Conservation (phyloP, 2,113 vertebrate genomes). For the Gnathonemus echidnorhynchus region DNA sequence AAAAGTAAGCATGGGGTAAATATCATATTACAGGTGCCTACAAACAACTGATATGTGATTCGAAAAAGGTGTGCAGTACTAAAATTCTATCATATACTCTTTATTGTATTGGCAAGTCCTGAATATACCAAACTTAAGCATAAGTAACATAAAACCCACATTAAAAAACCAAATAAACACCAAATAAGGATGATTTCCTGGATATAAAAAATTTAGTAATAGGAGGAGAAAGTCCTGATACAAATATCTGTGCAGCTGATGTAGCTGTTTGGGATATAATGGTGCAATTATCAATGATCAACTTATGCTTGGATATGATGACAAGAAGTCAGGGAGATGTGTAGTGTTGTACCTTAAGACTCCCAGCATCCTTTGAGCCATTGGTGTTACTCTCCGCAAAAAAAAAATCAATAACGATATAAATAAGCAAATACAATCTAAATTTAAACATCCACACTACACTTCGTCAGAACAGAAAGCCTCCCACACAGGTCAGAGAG, state of each 20-base stretch:
- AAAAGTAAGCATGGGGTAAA: not conserved
- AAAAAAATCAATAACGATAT: not conserved
- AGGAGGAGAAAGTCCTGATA: not conserved
- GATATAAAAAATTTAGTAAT: not conserved
- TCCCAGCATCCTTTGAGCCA: not conserved
- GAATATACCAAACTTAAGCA: not conserved
- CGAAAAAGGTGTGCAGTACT: not conserved
- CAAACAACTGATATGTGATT: not conserved
- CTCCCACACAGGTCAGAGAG: not conserved
- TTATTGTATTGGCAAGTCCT: not conserved
- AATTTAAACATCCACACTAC: not conserved
- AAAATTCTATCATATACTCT: not conserved
- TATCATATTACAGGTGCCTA: not conserved
- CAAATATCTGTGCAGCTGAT: not conserved
- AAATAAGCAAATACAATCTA: not conserved
- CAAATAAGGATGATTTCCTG: not conserved
- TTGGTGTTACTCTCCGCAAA: not conserved
- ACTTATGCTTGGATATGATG: not conserved
- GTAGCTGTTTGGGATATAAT: not conserved
- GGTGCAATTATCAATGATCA: not conserved
- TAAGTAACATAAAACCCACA: not conserved
- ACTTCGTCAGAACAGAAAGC: not conserved
- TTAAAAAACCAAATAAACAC: not conserved
- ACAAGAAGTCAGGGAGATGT: not conserved
- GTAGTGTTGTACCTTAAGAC: not conserved